Conservation (phyloP, 2,888 invertebrate species). For the Mimumesa dahlbomi region DNA sequence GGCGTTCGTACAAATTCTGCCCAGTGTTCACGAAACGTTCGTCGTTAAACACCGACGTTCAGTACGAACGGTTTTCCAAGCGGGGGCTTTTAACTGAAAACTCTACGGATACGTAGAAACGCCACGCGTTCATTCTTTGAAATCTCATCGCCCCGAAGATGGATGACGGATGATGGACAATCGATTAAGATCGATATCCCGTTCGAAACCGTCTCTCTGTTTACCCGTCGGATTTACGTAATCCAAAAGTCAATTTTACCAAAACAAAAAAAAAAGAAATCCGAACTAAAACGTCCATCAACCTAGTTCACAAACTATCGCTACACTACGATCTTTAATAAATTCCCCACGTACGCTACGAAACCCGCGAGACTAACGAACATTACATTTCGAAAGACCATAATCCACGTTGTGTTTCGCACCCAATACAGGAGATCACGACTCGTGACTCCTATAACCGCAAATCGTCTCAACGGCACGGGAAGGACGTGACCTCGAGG, state of each 20-base stretch:
- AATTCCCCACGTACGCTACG: background rate
- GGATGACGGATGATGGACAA: constrained; percentile 69
- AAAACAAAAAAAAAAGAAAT: background rate
- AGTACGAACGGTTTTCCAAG: constrained; percentile 21
- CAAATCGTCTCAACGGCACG: constrained; percentile 47
- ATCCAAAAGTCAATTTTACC: too few relatives aligned
- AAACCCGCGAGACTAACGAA: background rate
- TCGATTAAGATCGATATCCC: constrained; percentile 72
- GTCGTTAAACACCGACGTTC: background rate
- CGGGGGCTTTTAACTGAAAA: constrained; percentile 42
- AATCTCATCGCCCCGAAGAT: constrained; percentile 54
- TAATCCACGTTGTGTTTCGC: too few relatives aligned
- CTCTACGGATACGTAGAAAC: constrained; percentile 28
- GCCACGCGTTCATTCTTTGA: constrained; percentile 58
- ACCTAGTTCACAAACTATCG: background rate
- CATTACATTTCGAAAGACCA: too few relatives aligned
- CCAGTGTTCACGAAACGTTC: too few relatives aligned
- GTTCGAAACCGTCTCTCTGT: constrained; percentile 41
- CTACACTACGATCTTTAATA: background rate
- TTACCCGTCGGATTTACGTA: constrained; percentile 40
- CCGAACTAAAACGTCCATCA: background rate
- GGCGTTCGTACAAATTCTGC: constrained; percentile 12
- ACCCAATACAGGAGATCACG: background rate
- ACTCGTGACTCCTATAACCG: constrained; percentile 37
- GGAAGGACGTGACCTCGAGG: constrained; percentile 58